These are phyloP conservation scores for Dryobates pubescens DNA, from an alignment of 2,797 vertebrate genomes.

Conservation along the genomic window DNA sequence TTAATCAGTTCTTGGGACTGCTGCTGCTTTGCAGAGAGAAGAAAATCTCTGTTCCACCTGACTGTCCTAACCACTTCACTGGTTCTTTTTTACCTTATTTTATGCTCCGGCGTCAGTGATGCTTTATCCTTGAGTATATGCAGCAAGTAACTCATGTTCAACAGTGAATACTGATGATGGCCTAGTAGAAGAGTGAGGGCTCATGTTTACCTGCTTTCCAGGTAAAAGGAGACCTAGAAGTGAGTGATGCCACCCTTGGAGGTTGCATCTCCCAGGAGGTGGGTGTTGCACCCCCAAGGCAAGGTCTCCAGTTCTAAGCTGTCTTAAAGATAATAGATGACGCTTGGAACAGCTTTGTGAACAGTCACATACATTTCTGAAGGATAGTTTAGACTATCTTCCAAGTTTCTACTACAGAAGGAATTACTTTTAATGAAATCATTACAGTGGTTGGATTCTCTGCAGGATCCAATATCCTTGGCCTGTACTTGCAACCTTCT, in stretches of 20 bases:
- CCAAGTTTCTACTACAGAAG: background rate
- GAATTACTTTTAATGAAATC: background rate
- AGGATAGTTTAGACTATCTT: background rate
- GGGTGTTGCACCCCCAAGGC: background rate
- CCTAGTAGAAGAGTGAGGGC: background rate
- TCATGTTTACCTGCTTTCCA: background rate
- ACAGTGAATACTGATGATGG: background rate
- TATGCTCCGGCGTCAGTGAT: background rate
- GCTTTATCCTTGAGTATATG: background rate
- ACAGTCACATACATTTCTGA: background rate
- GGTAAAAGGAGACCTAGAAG: background rate
- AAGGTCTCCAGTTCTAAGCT: background rate
- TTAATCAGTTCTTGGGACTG: background rate
- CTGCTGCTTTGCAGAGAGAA: background rate
- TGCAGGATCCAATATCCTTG: background rate
- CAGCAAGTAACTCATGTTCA: background rate
- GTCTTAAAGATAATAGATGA: background rate
- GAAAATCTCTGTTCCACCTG: background rate
- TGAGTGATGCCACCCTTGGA: background rate
- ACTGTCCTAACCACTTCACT: background rate
- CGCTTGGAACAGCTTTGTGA: background rate
- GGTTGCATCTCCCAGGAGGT: too few relatives aligned
- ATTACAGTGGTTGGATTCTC: background rate
- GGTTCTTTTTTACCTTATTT: background rate
- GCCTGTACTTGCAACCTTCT: background rate